Evolutionary conservation across 1,140 invertebrate species (phyloP).

Genomic region (Drosophila trapezifrons): DNA sequence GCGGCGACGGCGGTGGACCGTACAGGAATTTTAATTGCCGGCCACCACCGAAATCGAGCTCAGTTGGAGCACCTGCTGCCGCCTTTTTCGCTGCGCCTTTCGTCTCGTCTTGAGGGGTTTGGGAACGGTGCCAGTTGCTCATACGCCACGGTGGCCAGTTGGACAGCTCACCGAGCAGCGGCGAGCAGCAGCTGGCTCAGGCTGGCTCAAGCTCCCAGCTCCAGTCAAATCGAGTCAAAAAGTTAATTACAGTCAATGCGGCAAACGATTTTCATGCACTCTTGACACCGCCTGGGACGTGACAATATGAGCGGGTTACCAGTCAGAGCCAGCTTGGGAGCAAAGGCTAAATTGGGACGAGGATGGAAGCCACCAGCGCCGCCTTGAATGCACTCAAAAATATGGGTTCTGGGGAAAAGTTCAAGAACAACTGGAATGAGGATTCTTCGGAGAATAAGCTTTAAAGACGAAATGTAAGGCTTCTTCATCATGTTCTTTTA

Average conservation of each 20-base stretch:
- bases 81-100: conserved; percentile 7
- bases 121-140: conserved; percentile 47
- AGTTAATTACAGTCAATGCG: conserved; percentile 74
- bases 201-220: conserved; percentile 38
- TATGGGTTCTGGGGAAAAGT: no score
- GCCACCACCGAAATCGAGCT: conserved; percentile 63
- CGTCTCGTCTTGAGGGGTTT: conserved; percentile 4
- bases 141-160: conserved; percentile 54
- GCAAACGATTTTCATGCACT: conserved; percentile 71
- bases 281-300: conserved; percentile 72
- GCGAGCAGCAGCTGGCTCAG: neutral
- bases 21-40: conserved; percentile 77
- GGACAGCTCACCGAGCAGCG: conserved; percentile 9
- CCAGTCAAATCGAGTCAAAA: conserved; percentile 75
- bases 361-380: neutral
- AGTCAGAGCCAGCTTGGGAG: conserved; percentile 14
- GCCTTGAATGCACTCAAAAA: conserved; percentile 14
- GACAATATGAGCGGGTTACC: conserved; percentile 60
- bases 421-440: no score
- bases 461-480: neutral
- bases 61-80: conserved; percentile 50
- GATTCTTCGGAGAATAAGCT: neutral
- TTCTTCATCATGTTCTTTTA: no score
- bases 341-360: conserved; percentile 33
- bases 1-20: conserved; percentile 17